Evolutionary conservation across 2,797 vertebrate species (phyloP), one percentile per base, ranked within the genome.

Genomic region (Synanceia verrucosa): DNA sequence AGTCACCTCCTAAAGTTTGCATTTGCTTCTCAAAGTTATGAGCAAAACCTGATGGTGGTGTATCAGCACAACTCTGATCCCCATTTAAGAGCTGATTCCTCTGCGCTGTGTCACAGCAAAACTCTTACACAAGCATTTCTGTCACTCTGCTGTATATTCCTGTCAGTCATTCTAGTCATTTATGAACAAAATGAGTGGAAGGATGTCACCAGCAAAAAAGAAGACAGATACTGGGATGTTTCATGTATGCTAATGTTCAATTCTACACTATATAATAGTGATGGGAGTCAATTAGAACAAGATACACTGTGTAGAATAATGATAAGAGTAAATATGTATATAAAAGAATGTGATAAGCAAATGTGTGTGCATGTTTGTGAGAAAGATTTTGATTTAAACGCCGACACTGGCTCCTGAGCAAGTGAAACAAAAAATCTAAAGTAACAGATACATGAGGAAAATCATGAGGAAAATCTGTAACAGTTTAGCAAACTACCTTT

Each of bases 111-210:
- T 50, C 74, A 57, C 21, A 63, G 72, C 55, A 34, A 65, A 78
- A 44, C 4, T 44, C 68, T 34, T 26, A 31, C 76, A 34, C 52
- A 62, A 77, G 81, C 79, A 70, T 53, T 81, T 70, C 76, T 86
- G 86, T 78, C 81, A 82, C 77, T 73, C 51, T 14, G 0, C 37
- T 62, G 0, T 44, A 34, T 2, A 2, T 44, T 39, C 62, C 68
- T 55, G 69, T 84, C 83, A 76, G 10, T 88, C 86, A 82, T 2
- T 8, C n/a, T 11, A 33, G 44, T 61, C 70, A 31, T 59, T 73
- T 69, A 28, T 66, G 60, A 75, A 55, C 57, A 59, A 56, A 74
- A 26, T 37, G 72, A 59, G 31, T 46, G 41, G 62, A 67, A 59
- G 48, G 70, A 51, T 48, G 55, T 44, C 9, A 43, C 44, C 55